phyloP scores from a whole-genome alignment of 2,888 invertebrate genomes.

The Cremastinae sp. region DNA sequence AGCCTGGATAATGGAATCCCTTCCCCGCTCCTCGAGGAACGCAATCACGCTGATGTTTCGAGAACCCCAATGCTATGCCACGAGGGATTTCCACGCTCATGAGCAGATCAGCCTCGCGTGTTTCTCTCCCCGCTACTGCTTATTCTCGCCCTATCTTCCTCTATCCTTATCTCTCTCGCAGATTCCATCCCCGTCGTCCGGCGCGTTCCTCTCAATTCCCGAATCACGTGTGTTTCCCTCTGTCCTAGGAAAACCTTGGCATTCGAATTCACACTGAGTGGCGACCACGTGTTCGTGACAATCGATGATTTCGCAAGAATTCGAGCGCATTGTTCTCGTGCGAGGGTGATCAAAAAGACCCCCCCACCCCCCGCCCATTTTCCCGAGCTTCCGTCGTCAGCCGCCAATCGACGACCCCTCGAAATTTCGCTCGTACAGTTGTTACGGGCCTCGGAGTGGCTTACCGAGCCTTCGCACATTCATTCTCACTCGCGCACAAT shows the following conservation, averaged over 20 bases:
- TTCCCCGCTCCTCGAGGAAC: conserved; percentile 74
- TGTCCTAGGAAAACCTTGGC: conserved; percentile 46
- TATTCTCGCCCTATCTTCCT: conserved; percentile 59
- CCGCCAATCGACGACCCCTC: conserved; percentile 31
- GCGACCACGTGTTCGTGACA: conserved; percentile 50
- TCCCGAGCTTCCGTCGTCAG: conserved; percentile 19
- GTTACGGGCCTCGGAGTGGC: conserved; percentile 51
- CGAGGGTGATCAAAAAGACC: conserved; percentile 60
- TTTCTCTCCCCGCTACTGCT: conserved; percentile 67
- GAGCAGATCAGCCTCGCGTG: conserved; percentile 78
- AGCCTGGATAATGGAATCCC: conserved; percentile 78
- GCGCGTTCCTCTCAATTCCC: conserved; percentile 27
- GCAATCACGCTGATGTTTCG: conserved; percentile 80
- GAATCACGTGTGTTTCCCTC: conserved; percentile 3
- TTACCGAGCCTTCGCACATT: conserved; percentile 53
- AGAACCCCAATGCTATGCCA: conserved; percentile 76
- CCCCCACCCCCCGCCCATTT: conserved; percentile 20
- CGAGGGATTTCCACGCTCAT: conserved; percentile 79
- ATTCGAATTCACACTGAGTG: conserved; percentile 52
- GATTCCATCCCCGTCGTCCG: conserved; percentile 7
- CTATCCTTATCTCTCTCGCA: conserved; percentile 63
- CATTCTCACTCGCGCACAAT: conserved; percentile 57
- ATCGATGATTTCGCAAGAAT: conserved; percentile 64
- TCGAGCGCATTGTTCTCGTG: conserved; percentile 55
- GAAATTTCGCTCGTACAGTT: conserved; percentile 46